Evolutionary conservation across 2,888 invertebrate species (phyloP), one percentile per base, ranked within the genome.

Genomic region (Ptycholaimellus sp.): DNA sequence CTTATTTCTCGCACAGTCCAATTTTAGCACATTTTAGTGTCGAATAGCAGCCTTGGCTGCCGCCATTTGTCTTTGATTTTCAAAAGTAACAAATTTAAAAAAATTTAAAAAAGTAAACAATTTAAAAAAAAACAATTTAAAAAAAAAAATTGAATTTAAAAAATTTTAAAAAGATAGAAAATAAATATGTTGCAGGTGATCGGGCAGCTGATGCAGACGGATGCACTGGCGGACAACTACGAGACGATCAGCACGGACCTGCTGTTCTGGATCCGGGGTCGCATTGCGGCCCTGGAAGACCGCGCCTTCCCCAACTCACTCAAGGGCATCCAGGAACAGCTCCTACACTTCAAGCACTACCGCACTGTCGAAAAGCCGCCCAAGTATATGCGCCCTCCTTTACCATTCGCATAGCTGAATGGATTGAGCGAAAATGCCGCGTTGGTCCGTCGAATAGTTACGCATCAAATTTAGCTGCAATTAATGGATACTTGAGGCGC

Each of bases 361-460:
- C 69, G 90, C 48, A 90, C 85, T 1, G 74, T 80, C 33, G 93
- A 96, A 61, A 96, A 96, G 63, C 93, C 96, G 7, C 87, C 90
- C 44, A 93, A 85, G 74, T 79, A 57, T 67, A 72, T 60, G 25
- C 6, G 6, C 14, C n/a, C n/a, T n/a, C n/a, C n/a, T n/a, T n/a
- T n/a, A n/a, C n/a, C n/a, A n/a, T n/a, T n/a, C n/a, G n/a, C n/a
- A 29, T 35, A 31, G 35, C 32, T 20, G 19, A 39, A 30, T 35
- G 23, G 32, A 14, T 25, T 31, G 30, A n/a, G n/a, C n/a, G n/a
- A 27, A n/a, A 27, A 27, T 13, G 13, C 27, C 13, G 13, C n/a
- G n/a, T n/a, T n/a, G n/a, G n/a, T n/a, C n/a, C n/a, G n/a, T n/a
- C n/a, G n/a, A n/a, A n/a, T n/a, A n/a, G n/a, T n/a, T n/a, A n/a